These are phyloP conservation scores for Vombatus ursinus DNA, from an alignment of 2,113 vertebrate species.

Conservation along the genomic window DNA sequence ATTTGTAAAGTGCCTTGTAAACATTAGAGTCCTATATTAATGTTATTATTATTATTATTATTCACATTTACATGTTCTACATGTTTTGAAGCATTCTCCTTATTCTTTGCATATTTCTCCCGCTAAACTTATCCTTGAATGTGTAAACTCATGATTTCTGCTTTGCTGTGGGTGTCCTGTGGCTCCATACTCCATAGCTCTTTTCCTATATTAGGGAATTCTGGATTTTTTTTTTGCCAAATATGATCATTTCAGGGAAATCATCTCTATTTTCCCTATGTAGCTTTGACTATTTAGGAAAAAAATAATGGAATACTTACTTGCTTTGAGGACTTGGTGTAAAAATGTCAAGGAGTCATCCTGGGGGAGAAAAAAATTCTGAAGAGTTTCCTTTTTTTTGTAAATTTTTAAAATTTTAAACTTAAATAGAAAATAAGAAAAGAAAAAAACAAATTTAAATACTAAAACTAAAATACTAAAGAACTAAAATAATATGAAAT, in stretches of 20 bases:
- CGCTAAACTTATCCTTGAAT: background rate
- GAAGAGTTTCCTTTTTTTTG: too few species aligned
- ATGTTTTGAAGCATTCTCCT: background rate
- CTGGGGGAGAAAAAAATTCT: background rate
- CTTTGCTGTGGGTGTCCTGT: background rate
- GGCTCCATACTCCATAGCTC: background rate
- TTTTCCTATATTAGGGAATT: background rate
- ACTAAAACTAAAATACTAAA: too few species aligned
- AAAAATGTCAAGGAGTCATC: background rate
- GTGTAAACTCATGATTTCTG: background rate
- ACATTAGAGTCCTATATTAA: background rate
- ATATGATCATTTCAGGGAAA: background rate
- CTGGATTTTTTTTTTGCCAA: background rate
- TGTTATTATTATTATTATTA: background rate
- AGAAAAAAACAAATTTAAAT: too few species aligned
- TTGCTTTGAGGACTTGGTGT: slow-evolving; percentile 4
- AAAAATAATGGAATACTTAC: background rate
- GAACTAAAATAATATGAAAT: too few species aligned
- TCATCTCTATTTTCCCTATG: background rate
- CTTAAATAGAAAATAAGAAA: too few species aligned
- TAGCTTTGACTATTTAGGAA: background rate
- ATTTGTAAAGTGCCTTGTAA: background rate
- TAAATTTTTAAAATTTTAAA: too few species aligned
- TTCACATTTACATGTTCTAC: background rate
- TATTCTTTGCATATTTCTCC: background rate